Base-by-base conservation (phyloP, 2,113 vertebrate genomes). In the Cephalopholis sonnerati region DNA sequence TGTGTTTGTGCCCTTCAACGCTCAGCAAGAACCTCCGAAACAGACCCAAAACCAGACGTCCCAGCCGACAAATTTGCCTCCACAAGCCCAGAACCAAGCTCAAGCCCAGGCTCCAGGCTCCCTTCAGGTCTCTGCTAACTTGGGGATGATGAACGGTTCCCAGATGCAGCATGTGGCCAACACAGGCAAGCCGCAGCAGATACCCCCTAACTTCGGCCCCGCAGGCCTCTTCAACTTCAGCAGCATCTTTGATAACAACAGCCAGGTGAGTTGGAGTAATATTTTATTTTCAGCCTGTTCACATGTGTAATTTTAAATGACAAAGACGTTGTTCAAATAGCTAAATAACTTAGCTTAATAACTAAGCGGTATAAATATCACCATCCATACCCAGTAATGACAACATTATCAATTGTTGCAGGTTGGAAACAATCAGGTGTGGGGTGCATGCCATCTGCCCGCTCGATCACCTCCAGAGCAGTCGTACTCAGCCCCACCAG, bases 181-280 rank as follows among this genome's bases (percentile, higher is more conserved):
- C 86, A 96, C 96, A 20, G 92, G 89, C 93, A 99, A 99, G 93
- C 96, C 96, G 74, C 96, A 98, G 94, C 95, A 94, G 73, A 91
- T 98, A 77, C 97, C 97, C 39, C 96, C 97, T 66, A 96, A 98
- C 67, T 98, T 98, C 59, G 96, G 98, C 82, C 97, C 96, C 51
- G 96, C 97, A 63, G 97, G 97, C 29, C 96, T 99, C 89, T 98
- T 99, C 94, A 98, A 96, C 96, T 99, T 99, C 94, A 98, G 97
- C 94, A 99, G 97, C 95, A 98, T 99, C 93, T 99, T 99, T 89
- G 97, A 99, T 84, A 98, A 94, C 92, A 98, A 93, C 88, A 95
- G 24, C 91, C 94, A 95, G 92, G 94, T 93, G 50, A 13, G 79
- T 61, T 48, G 0, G 24, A 75, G 5, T 3, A 48, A 41, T 10